Conservation (phyloP, 2,797 vertebrate species). For the Aulostomus chinensis region DNA sequence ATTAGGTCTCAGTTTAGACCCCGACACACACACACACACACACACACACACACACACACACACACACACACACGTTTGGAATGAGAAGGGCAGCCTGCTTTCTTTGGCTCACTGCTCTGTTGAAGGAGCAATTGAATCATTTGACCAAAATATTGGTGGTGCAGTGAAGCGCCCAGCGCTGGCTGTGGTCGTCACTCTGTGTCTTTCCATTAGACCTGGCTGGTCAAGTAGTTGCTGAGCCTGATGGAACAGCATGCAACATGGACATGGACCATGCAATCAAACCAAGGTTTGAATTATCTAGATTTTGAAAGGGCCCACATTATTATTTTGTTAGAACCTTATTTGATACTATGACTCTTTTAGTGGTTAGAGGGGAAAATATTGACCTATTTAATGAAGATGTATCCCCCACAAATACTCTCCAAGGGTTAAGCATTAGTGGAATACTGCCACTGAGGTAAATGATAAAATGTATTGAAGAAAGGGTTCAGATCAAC, state of each 20-base stretch:
- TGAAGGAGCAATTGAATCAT: constrained; percentile 81
- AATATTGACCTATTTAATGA: too few relatives aligned
- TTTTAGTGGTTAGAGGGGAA: too few relatives aligned
- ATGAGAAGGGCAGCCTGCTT: constrained; percentile 50
- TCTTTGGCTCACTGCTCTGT: constrained; percentile 70
- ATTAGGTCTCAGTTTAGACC: constrained; percentile 72
- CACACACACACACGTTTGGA: constrained; percentile 3
- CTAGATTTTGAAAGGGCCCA: not conserved
- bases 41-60: constrained; percentile 2
- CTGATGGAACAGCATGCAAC: constrained; percentile 37
- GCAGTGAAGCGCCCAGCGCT: constrained; percentile 49
- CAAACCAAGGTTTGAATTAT: not conserved
- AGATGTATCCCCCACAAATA: too few relatives aligned
- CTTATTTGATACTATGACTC: too few relatives aligned
- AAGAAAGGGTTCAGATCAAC: too few relatives aligned
- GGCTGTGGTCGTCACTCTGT: constrained; percentile 53
- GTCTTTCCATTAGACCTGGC: constrained; percentile 49
- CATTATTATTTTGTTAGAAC: not conserved
- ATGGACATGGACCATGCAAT: constrained; percentile 3
- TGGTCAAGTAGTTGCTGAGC: constrained; percentile 38
- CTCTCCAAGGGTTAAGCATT: too few relatives aligned
- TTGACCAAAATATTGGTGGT: constrained; percentile 70
- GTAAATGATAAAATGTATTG: too few relatives aligned
- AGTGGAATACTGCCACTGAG: too few relatives aligned
- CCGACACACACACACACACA: constrained; percentile 1